Evolutionary conservation across 1,140 invertebrate species (phyloP), one percentile per base, ranked within the genome.

Genomic region (Drosophila elegans): DNA sequence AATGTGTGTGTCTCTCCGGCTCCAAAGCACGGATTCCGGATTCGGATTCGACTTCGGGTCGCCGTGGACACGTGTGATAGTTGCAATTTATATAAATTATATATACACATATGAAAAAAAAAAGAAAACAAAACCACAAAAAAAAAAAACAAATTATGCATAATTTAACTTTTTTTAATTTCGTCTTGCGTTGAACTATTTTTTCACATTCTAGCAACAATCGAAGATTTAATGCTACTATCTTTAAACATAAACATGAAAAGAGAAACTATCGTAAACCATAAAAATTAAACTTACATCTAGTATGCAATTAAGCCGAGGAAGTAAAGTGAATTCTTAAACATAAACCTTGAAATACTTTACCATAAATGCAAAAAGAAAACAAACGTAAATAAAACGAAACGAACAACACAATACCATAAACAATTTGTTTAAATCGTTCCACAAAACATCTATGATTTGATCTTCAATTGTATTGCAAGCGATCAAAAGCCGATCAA

Each of bases 61-160:
- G 76, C 71, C 71, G 66, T 55, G 80, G 80, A 74, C 80, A 89
- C 84, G 84, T 89, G 84, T 89, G 84, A 89, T 89, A 89, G 84
- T 89, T 89, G 85, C 84, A 89, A 89, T 90, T 89, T 89, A 89
- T 89, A 89, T 89, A 83, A 85, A 83, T 80, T 83, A 88, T 88
- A 88, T 80, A 84, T 73, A 89, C 66, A 74, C 51, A 80, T 80
- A 77, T 88, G 64, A 72, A 81, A 74, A 41, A 75, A n/a, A 59
- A 72, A 53, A 56, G 55, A 56, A 64, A 77, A 54, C 34, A 64
- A 61, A 78, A 66, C 29, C 39, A 81, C 72, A 78, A 76, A 51
- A 48, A 48, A 48, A 57, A 60, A 42, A 55, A 78, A 72, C 45
- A 74, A 82, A 74, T 71, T 78, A 81, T 74, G 67, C 62, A 67